These are phyloP conservation scores for Pseudorectes ferrugineus DNA, from an alignment of 2,113 vertebrate genomes.

Conservation along the genomic window DNA sequence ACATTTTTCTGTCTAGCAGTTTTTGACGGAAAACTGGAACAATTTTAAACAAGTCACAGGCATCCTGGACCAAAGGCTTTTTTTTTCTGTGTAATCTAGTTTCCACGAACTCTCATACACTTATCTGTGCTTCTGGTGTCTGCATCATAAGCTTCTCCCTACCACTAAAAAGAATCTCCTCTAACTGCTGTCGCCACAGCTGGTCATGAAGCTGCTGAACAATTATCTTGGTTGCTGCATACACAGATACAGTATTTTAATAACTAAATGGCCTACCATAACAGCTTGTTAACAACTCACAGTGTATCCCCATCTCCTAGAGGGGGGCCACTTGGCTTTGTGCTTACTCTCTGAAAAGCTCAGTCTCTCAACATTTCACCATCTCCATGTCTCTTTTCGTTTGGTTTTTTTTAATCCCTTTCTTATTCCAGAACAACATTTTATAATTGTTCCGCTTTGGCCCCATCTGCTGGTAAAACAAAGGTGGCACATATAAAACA, in stretches of 20 bases:
- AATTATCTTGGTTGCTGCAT: background rate
- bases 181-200: background rate
- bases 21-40: background rate
- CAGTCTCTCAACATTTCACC: background rate
- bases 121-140: background rate
- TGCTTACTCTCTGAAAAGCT: background rate
- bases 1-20: background rate
- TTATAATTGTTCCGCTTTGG: background rate
- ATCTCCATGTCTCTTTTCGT: background rate
- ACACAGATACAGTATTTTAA: background rate
- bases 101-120: background rate
- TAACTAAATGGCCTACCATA: background rate
- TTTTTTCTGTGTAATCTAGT: background rate
- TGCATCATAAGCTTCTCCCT: background rate
- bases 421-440: background rate
- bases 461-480: slow-evolving; percentile 28
- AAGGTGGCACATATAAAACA: background rate
- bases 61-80: background rate
- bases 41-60: background rate
- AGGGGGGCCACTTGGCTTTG: background rate
- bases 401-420: background rate
- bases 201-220: background rate
- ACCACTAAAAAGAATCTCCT: background rate
- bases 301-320: background rate
- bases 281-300: background rate